Evolutionary conservation across 2,797 vertebrate genomes (phyloP).

Genomic region (Clarias fuscus): DNA sequence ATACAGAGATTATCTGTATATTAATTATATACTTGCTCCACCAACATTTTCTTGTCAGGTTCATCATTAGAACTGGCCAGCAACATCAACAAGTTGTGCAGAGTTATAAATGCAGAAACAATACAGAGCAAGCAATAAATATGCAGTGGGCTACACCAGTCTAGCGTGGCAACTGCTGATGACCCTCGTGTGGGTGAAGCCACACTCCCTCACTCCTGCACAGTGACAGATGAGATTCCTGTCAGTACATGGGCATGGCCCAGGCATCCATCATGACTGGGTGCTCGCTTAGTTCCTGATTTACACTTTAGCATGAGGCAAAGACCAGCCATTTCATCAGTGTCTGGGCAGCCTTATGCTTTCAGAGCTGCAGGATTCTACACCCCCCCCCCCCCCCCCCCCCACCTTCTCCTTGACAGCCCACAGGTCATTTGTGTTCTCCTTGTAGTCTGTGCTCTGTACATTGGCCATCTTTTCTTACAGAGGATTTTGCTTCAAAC

Average conservation of each 20-base stretch:
- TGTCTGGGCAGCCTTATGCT: constrained; percentile 34
- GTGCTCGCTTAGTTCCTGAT: constrained; percentile 66
- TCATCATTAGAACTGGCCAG: constrained; percentile 49
- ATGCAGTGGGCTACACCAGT: constrained; percentile 46
- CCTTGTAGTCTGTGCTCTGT: constrained; percentile 27
- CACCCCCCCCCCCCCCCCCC: too few relatives aligned
- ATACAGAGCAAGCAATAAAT: constrained; percentile 67
- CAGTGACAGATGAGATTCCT: constrained; percentile 62
- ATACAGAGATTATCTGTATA: constrained; percentile 41
- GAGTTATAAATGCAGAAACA: constrained; percentile 72
- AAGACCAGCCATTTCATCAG: constrained; percentile 61
- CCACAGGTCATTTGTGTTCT: constrained; percentile 43
- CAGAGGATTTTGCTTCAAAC: constrained; percentile 75
- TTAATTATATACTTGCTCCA: constrained; percentile 37
- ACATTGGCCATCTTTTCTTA: constrained; percentile 65
- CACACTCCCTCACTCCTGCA: constrained; percentile 58
- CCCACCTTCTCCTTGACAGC: constrained; percentile 43
- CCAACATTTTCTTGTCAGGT: constrained; percentile 36
- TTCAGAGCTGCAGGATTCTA: constrained; percentile 17
- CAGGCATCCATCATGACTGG: constrained; percentile 65
- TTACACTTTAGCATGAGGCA: constrained; percentile 64
- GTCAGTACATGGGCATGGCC: constrained; percentile 64
- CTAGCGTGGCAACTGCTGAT: constrained; percentile 37
- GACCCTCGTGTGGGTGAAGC: constrained; percentile 44
- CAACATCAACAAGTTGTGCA: constrained; percentile 62